Conservation (phyloP, 2,797 vertebrate genomes). For the Threskiornis aethiopicus region DNA sequence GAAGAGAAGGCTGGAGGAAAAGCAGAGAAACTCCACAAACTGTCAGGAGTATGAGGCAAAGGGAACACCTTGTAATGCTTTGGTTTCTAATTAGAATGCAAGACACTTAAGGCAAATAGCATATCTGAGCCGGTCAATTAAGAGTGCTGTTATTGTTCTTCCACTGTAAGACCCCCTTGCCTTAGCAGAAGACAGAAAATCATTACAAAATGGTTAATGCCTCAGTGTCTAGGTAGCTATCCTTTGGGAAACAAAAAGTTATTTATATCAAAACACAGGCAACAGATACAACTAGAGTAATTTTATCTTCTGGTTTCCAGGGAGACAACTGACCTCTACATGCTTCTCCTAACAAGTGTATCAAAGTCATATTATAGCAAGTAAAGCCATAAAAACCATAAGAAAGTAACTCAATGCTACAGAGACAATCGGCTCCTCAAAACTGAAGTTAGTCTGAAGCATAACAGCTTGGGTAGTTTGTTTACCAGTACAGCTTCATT, state of each 20-base stretch:
- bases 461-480: neutral
- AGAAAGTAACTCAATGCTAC: neutral
- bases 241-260: conserved; percentile 28
- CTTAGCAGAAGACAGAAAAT: conserved; percentile 32
- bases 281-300: conserved; percentile 69
- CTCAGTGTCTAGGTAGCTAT: neutral
- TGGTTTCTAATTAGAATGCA: conserved; percentile 42
- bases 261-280: conserved; percentile 51
- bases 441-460: neutral
- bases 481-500: neutral
- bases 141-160: neutral
- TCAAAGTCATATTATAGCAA: conserved; percentile 25
- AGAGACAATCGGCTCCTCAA: neutral
- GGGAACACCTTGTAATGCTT: neutral
- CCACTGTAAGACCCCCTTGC: neutral
- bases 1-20: neutral
- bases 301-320: conserved; percentile 84
- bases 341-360: conserved; percentile 28
- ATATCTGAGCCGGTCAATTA: conserved; percentile 5
- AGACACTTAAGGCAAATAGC: neutral
- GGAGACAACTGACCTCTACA: conserved; percentile 73
- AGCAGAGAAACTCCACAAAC: neutral
- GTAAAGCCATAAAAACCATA: conserved; percentile 1
- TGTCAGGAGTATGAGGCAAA: neutral
- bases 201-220: conserved; percentile 16